Evolutionary conservation across 2,888 invertebrate genomes (phyloP).

Genomic region (Punctoribates punctum): DNA sequence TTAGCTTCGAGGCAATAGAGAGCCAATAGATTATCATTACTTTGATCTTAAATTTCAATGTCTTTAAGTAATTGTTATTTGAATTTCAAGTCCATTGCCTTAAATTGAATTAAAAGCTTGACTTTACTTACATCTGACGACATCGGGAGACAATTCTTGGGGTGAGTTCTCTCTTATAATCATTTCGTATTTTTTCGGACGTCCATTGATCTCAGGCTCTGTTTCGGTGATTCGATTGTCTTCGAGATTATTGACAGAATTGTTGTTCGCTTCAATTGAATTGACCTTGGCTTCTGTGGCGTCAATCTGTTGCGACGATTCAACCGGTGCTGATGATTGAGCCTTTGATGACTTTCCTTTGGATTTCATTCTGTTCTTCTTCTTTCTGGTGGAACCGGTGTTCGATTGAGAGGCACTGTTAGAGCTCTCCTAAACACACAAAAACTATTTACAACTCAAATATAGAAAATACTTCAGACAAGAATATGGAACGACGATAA

Average conservation of each 20-base stretch:
- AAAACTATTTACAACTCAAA: neutral
- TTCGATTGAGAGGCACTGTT: neutral
- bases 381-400: slow-evolving; percentile 4
- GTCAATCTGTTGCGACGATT: neutral
- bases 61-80: too few species aligned
- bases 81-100: too few species aligned
- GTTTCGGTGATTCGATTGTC: neutral
- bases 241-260: neutral
- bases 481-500: too few species aligned
- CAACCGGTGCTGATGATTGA: slow-evolving; percentile 10
- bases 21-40: too few species aligned
- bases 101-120: too few species aligned
- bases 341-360: neutral
- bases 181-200: slow-evolving; percentile 63
- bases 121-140: slow-evolving; percentile 80
- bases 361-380: neutral
- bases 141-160: slow-evolving; percentile 81
- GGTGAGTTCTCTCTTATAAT: slow-evolving; percentile 90
- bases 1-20: too few species aligned
- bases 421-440: slow-evolving; percentile 8
- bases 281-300: neutral
- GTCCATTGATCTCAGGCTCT: slow-evolving; percentile 9
- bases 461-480: neutral
- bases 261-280: slow-evolving; percentile 15
- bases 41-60: too few species aligned